Conservation (phyloP, 2,888 invertebrate genomes). For the Ptychoptera albimana region DNA sequence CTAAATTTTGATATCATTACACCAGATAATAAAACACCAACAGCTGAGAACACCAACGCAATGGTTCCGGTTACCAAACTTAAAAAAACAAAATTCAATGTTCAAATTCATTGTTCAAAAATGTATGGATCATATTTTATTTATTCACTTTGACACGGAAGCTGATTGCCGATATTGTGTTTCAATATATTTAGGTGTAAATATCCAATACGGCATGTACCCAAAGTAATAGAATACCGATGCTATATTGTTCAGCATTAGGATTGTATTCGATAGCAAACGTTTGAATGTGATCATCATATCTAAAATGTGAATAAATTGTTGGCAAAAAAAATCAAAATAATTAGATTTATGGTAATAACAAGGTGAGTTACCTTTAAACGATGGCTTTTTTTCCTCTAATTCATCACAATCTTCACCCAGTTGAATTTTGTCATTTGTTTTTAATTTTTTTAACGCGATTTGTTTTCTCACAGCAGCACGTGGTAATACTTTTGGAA, state of each 20-base stretch:
- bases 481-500: constrained; percentile 51
- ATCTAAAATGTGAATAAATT: constrained; percentile 27
- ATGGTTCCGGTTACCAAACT: constrained; percentile 48
- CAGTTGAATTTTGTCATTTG: constrained; percentile 13
- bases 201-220: constrained; percentile 62
- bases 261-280: constrained; percentile 45
- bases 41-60: constrained; percentile 40
- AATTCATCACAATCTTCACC: constrained; percentile 16
- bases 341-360: not conserved
- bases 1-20: constrained; percentile 39
- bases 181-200: constrained; percentile 70
- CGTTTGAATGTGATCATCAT: constrained; percentile 47
- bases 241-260: constrained; percentile 57
- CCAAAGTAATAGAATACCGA: constrained; percentile 56
- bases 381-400: constrained; percentile 29
- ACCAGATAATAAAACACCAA: constrained; percentile 41
- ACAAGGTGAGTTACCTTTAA: constrained; percentile 21
- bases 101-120: too few species aligned
- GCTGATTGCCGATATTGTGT: constrained; percentile 64
- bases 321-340: constrained; percentile 1
- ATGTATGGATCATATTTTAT: not conserved
- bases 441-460: constrained; percentile 14
- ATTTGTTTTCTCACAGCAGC: constrained; percentile 34
- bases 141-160: constrained; percentile 33
- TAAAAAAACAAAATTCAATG: constrained; percentile 18